Percentiles rank a stretch among this genome's conserved stretches.
These are phyloP conservation scores for Diplogasteroides magnus DNA, from an alignment of 1,140 invertebrate species.

Conservation along the genomic window DNA sequence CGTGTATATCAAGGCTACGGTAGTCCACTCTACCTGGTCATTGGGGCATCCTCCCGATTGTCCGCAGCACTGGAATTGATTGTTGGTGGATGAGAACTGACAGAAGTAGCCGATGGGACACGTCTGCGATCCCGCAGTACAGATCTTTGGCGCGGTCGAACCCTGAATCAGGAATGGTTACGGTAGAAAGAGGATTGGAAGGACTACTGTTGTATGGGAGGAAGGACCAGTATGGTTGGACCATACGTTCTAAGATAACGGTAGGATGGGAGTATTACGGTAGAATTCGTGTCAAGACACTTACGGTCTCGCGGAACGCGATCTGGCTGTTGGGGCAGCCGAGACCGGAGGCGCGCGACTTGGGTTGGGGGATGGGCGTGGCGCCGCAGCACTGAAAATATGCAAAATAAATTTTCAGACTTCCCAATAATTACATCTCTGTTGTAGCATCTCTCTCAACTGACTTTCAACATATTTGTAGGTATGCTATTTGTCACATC, in stretches of 20 bases:
- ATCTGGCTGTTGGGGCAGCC: slow-evolving; percentile 45
- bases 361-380: slow-evolving; percentile 50
- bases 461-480: too few species aligned
- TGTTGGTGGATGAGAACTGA: slow-evolving; percentile 48
- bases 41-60: slow-evolving; percentile 54
- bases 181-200: too few species aligned
- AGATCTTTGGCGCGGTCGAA: slow-evolving; percentile 47
- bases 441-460: too few species aligned
- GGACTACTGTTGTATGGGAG: too few species aligned
- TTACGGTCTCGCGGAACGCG: background rate
- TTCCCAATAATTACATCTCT: too few species aligned
- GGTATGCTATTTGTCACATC: too few species aligned
- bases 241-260: too few species aligned
- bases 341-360: slow-evolving; percentile 45
- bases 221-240: too few species aligned
- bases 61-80: slow-evolving; percentile 54
- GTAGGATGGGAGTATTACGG: slow-evolving; percentile 36
- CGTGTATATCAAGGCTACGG: too few species aligned
- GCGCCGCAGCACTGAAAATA: slow-evolving; percentile 46
- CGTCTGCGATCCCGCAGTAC: slow-evolving; percentile 52
- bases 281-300: slow-evolving; percentile 40
- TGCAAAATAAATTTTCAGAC: background rate
- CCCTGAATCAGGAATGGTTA: too few species aligned
- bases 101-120: slow-evolving; percentile 53
- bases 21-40: slow-evolving; percentile 32